Percentiles rank a stretch among this genome's conserved stretches.
Evolutionary conservation across 2,113 vertebrate genomes (phyloP).

Genomic region (Syngnathus scovelli): DNA sequence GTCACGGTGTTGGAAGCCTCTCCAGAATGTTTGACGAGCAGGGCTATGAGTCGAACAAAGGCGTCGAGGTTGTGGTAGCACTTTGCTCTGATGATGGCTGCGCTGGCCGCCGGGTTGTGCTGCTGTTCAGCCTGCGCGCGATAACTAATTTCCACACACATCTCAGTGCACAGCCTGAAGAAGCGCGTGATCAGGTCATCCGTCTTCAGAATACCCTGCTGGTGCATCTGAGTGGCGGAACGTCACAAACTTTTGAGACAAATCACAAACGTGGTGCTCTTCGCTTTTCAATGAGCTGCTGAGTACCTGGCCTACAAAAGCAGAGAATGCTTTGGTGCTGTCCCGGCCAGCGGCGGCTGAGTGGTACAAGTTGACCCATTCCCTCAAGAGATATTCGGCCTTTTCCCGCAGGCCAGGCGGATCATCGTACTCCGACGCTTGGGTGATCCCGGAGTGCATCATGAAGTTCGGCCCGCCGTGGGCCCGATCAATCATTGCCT

Average conservation of each 20-base stretch:
- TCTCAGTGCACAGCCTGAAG: conserved; percentile 96
- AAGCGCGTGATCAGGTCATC: conserved; percentile 97
- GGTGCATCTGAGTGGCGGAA: conserved; percentile 83
- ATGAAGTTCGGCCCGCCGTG: conserved; percentile 98
- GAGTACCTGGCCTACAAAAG: conserved; percentile 97
- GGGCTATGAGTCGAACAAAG: conserved; percentile 92
- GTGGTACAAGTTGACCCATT: conserved; percentile 99
- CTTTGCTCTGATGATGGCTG: conserved; percentile 95
- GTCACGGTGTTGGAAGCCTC: conserved; percentile 98
- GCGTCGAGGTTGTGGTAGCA: conserved; percentile 98
- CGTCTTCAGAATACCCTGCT: conserved; percentile 96
- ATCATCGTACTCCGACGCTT: conserved; percentile 97
- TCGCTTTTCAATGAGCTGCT: neutral
- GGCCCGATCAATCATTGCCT: conserved; percentile 98
- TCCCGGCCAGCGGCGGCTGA: conserved; percentile 95
- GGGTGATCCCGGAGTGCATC: conserved; percentile 99
- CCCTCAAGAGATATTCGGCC: conserved; percentile 93
- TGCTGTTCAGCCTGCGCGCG: conserved; percentile 95
- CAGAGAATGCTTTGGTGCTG: conserved; percentile 98
- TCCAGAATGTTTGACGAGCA: conserved; percentile 97
- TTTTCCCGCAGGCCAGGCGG: conserved; percentile 96
- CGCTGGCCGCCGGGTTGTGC: conserved; percentile 94
- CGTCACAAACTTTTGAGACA: neutral
- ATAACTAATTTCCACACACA: conserved; percentile 99
- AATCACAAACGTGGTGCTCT: neutral